Conservation (phyloP, 2,888 invertebrate genomes). For the Dryobotodes eremita region DNA sequence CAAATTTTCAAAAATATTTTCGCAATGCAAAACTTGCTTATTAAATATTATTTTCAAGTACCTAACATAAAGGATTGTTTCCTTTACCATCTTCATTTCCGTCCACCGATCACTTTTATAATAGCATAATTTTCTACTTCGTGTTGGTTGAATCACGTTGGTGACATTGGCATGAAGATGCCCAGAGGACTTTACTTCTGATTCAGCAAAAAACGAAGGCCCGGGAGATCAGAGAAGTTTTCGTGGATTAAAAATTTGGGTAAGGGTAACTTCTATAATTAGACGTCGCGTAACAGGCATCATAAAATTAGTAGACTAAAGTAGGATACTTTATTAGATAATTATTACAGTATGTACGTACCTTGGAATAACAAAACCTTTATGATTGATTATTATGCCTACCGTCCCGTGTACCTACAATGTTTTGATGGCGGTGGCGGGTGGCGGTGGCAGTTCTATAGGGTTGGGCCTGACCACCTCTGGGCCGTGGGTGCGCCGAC, state of each 20-base stretch:
- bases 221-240: background rate
- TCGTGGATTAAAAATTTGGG: background rate
- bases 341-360: conserved; percentile 11
- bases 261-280: background rate
- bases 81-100: background rate
- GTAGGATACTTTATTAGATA: conserved; percentile 19
- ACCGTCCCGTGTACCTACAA: conserved; percentile 1
- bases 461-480: conserved; percentile 64
- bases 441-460: conserved; percentile 30
- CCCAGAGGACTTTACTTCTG: too few relatives aligned
- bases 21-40: background rate
- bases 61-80: background rate
- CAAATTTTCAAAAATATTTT: background rate
- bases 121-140: background rate
- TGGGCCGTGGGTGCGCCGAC: conserved; percentile 78
- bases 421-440: conserved; percentile 40
- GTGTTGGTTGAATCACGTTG: background rate
- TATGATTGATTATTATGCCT: conserved; percentile 26
- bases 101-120: background rate
- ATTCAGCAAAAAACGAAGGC: background rate
- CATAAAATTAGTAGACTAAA: background rate
- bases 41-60: background rate
- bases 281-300: background rate
- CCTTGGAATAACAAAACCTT: conserved; percentile 24
- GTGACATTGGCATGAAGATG: background rate